Base-by-base conservation (phyloP, 2,797 vertebrate species). In the Coracias cyanogaster region DNA sequence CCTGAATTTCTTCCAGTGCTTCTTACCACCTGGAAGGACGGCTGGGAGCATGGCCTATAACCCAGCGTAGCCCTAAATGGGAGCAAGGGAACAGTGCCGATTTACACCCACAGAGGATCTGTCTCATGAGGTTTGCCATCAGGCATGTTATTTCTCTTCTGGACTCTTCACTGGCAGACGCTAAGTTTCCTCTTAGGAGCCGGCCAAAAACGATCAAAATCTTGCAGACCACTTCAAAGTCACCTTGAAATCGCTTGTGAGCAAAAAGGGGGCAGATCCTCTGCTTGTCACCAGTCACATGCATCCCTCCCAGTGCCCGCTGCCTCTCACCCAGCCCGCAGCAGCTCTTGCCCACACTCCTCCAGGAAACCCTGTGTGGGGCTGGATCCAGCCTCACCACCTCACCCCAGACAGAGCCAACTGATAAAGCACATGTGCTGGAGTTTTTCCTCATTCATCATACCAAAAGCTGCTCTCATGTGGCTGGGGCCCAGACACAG, bases 1-100 rank as follows among this genome's bases (percentile, higher is more conserved):
- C 87, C 80, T 91, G 89, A 82, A 88, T 82, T 94, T 65, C 46
- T 94, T 84, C 61, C 48, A 83, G 61, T 33, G 66, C 58, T 82
- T 49, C 65, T 86, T 65, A 60, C 37, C 0, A 0, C 49, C 28
- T 7, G 2, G 57, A 43, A 88, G 22, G 43, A 76, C 0, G 5
- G 11, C 29, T 55, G 49, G 70, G 35, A 93, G 45, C 72, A 71
- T 0, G 0, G 67, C 54, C 55, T 88, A 51, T 62, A 60, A 91
- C 57, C 35, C 87, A 91, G 67, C 0, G 0, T 2, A 48, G 69
- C 46, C 76, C 35, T 66, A 43, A 76, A 66, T 15, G 66, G 58
- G 66, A 76, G 55, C 70, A 28, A 65, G 39, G 57, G 58, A 54
- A 51, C 0, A 0, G 18, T 33, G 62, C 43, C 83, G 89, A 90